phyloP scores from a whole-genome alignment of 2,113 vertebrate genomes.

The Apodemus sylvaticus region DNA sequence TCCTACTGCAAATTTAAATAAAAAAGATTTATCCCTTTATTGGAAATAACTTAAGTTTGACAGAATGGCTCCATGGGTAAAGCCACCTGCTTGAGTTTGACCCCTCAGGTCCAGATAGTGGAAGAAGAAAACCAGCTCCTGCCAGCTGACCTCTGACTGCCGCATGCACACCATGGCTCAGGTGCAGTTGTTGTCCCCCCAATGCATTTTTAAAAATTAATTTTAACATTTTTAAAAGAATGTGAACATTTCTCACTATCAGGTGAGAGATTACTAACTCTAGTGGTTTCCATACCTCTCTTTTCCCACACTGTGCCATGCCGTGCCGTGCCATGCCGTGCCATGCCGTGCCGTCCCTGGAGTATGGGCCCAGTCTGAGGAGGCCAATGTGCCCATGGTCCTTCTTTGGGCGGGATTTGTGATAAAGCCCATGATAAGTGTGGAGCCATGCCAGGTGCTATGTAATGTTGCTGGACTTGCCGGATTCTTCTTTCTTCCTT shows the following conservation, averaged over 20 bases:
- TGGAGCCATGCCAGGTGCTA: background rate
- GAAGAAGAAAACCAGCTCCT: background rate
- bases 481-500: background rate
- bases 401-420: background rate
- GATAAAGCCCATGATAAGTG: background rate
- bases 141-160: background rate
- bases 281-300: background rate
- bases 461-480: background rate
- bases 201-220: background rate
- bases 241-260: background rate
- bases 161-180: background rate
- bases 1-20: background rate
- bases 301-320: background rate
- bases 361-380: background rate
- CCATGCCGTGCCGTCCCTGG: background rate
- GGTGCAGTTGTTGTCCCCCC: background rate
- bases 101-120: background rate
- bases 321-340: background rate
- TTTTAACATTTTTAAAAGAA: background rate
- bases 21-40: background rate
- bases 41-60: background rate
- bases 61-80: background rate
- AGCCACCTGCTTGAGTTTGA: background rate
- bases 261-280: background rate
- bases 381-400: accelerated